These are phyloP conservation scores for Microcebus jonahi DNA, from an alignment of 2,113 vertebrate species.

Conservation along the genomic window DNA sequence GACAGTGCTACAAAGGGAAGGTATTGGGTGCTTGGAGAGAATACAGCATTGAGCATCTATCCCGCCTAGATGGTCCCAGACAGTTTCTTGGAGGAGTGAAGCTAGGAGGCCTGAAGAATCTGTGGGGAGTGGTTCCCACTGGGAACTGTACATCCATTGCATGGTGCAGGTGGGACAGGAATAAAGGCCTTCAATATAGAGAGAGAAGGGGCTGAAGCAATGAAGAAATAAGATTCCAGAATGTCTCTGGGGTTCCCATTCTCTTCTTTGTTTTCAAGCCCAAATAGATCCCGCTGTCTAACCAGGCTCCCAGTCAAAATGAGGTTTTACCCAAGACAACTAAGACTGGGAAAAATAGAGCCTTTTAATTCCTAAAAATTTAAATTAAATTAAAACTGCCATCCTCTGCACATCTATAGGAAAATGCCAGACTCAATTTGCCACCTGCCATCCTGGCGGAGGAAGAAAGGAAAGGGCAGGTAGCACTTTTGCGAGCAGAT, in stretches of 20 bases:
- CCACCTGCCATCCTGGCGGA: not conserved
- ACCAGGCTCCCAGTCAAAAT: not conserved
- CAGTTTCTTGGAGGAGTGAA: not conserved
- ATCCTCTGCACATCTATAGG: not conserved
- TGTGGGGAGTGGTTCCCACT: not conserved
- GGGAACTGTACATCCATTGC: not conserved
- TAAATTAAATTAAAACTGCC: not conserved
- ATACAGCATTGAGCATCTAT: not conserved
- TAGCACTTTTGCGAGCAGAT: not conserved
- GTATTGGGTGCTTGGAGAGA: not conserved
- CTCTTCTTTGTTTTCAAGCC: not conserved
- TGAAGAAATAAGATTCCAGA: not conserved
- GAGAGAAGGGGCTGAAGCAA: not conserved
- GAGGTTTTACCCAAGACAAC: not conserved
- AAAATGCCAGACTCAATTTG: not conserved
- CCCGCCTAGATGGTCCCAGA: not conserved
- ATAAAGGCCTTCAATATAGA: not conserved
- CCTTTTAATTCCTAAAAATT: not conserved
- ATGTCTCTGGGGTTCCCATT: not conserved
- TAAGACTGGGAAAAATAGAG: not conserved
- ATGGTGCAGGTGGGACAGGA: fast-evolving
- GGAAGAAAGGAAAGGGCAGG: not conserved
- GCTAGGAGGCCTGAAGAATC: not conserved
- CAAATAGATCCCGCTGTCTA: not conserved
- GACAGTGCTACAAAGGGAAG: not conserved